Base-by-base conservation (phyloP, 1,140 invertebrate genomes). In the Bombus fervidus region DNA sequence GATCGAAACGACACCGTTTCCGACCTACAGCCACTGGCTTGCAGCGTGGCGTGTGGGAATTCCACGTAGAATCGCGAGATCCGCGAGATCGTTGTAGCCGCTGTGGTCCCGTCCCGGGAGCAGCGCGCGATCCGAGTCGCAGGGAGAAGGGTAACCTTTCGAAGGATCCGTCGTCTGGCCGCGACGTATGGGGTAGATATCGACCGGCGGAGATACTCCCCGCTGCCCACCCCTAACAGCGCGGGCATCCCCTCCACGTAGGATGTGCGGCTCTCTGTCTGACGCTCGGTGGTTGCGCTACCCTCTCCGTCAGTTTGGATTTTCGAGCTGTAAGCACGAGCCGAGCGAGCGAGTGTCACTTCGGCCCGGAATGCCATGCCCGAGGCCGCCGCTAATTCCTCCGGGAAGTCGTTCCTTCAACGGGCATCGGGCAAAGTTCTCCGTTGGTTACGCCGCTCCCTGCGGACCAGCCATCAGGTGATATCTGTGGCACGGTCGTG, bases 281-380 rank as follows among this genome's bases (percentile, higher is more conserved):
- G 12, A 22, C 72, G 72, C 69, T n/a, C 68, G 71, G 83, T 84
- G 73, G 85, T 73, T 73, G 77, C 86, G 72, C 85, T 69, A 76
- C 53, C 85, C 75, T 90, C 76, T 81, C 76, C 77, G 68, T 90
- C 76, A 83, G 82, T 85, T 85, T 66, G 77, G 79, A 57, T 87
- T 89, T 72, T 79, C 81, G 57, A 85, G 89, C 82, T 80, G 81
- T 53, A 68, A 84, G 84, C 83, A 64, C 75, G 62, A 68, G 75
- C 71, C 64, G 73, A 83, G 68, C 90, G 77, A 83, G 89, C 87
- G 86, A 83, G 78, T 86, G 79, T 91, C 91, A 93, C 87, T 94
- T 90, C 89, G 91, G 93, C 93, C 93, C 93, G 93, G 93, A 93
- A 95, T 95, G 92, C 89, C 92, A 94, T 94, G 92, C 91, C 93